Base-by-base conservation (phyloP, 2,888 invertebrate genomes). In the Mamestra brassicae region DNA sequence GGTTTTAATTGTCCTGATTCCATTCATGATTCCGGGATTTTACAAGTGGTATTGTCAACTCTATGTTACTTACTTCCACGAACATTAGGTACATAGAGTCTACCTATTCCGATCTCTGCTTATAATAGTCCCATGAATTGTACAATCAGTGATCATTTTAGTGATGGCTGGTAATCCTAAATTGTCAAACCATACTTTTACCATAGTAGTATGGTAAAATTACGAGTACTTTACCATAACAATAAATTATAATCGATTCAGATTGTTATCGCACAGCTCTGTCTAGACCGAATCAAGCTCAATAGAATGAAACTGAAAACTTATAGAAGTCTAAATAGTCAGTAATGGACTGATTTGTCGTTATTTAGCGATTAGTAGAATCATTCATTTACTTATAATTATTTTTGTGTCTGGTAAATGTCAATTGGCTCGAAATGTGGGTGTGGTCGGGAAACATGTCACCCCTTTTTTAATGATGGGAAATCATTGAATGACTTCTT, bases 211-310 rank as follows among this genome's bases (percentile, higher is more conserved):
- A 52, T 5, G 1, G 11, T 52, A 54, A 54, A 26, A 58, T 50
- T 45, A 11, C 3, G 0, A n/a, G 6, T 58, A 34, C 15, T 45
- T n/a, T 55, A 38, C 38, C 6, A 8, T n/a, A 50, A 69, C 38
- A 34, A 69, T 55, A 42, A 42, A 26, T 47, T 60, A 17, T 34
- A 62, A 76, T 67, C 60, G 54, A 42, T 76, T 42, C 3, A 55
- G 61, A 69, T 76, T 0, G 3, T 15, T 34, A 76, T 55, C 68
- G 1, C 61, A 54, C 3, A 42, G 3, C 42, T 34, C 38, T 50
- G 54, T 75, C 69, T 76, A 76, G 54, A 75, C 76, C 11, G n/a
- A 68, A 50, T 61, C 2, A 6, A 42, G 8, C 17, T 54, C 8
- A 66, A 74, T 66, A 60, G 52, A 52, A 65, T 26, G 3, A 57